A percentile compares a stretch with the other conserved stretches of the same genome.
Conservation (phyloP, 1,140 invertebrate species). For the Thaumatotibia leucotreta region DNA sequence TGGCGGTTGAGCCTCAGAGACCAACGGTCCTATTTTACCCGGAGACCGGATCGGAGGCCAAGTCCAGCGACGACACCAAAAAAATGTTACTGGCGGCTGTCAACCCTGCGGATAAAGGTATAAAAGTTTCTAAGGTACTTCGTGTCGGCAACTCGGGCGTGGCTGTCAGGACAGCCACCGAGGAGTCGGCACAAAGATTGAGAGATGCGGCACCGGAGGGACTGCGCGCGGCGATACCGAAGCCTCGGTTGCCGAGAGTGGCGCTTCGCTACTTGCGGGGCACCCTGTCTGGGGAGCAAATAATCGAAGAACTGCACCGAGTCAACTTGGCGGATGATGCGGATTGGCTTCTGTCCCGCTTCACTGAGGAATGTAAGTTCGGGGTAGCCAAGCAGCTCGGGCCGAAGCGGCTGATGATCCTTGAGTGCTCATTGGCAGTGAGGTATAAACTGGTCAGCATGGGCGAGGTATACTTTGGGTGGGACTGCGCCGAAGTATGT, state of each 20-base stretch:
- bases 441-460: constrained; percentile 10
- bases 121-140: background rate
- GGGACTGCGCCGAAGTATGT: constrained; percentile 17
- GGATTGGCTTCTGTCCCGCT: background rate
- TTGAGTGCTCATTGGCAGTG: background rate
- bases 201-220: background rate
- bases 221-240: constrained; percentile 11
- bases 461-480: constrained; percentile 17
- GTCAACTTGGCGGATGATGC: constrained; percentile 10
- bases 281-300: background rate
- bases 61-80: no score
- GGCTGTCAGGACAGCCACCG: constrained; percentile 1
- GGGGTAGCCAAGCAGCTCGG: background rate
- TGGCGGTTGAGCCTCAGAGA: no score
- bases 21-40: no score
- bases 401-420: background rate
- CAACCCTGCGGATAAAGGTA: background rate
- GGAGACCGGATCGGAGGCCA: no score
- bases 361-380: background rate
- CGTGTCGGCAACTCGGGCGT: constrained; percentile 22
- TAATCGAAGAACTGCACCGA: background rate
- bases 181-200: background rate
- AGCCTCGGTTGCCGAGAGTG: background rate
- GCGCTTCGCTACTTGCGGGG: background rate
- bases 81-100: no score